Base-by-base conservation (phyloP, 2,888 invertebrate species). In the Andrena fulva region DNA sequence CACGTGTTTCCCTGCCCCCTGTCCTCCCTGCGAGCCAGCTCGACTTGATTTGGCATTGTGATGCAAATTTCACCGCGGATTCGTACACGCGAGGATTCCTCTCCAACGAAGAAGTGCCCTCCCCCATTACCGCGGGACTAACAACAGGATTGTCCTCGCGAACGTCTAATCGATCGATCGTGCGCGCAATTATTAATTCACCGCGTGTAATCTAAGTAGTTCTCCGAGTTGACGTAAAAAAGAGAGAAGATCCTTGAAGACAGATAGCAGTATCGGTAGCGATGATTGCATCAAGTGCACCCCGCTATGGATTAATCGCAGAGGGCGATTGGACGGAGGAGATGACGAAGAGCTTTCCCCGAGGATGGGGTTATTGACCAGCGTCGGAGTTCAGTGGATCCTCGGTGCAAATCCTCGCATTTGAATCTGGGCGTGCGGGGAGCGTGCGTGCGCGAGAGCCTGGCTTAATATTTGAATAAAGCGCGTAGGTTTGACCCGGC, bases 381-480 rank as follows among this genome's bases (percentile, higher is more conserved):
- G 31, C 27, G 60, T 68, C 68, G 29, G 84, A 72, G 63, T 71
- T 85, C 85, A 80, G 48, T 71, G 80, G 68, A 76, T 77, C 48
- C 70, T 64, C 70, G 10, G 24, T 16, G 42, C 42, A 42, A 59
- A 74, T 80, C 80, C 69, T 42, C 70, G 42, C 50, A 63, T 66
- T 69, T 42, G 66, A 60, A 75, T 77, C 67, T 12, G 63, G 74
- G 50, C 33, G 77, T 20, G 42, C 42, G 24, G 20, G 20, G 52
- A 52, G 52, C 56, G 71, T 69, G 63, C 76, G 69, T 77, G 24
- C 62, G n/a, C 67, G 24, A 35, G 64, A 31, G 56, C 42, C 59
- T 69, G 76, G 87, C 85, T 89, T 89, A 88, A 90, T 89, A 91
- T 91, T 91, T 91, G 89, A 92, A 92, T 92, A 91, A 90, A 86